These are phyloP conservation scores for Leptoteleia sp. DNA, from an alignment of 1,140 invertebrate species.

Conservation along the genomic window DNA sequence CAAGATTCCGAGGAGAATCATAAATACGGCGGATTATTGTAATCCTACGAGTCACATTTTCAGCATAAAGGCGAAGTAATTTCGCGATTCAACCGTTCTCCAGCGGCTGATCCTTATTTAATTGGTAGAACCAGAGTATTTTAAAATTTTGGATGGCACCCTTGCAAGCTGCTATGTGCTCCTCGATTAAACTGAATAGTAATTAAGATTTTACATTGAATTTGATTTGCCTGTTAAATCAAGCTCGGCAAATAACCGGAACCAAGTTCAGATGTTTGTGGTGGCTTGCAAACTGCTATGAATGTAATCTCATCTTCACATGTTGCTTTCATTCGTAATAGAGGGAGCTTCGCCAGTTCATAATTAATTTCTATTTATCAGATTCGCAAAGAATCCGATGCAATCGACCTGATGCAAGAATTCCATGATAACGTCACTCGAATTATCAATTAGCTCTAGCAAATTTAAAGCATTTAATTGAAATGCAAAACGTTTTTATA, in stretches of 20 bases:
- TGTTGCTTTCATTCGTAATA: slow-evolving; percentile 11
- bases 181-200: slow-evolving; percentile 8
- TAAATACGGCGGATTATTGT: not conserved
- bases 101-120: not conserved
- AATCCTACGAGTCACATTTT: not conserved
- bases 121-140: not conserved
- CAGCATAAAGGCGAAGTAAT: not conserved
- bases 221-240: slow-evolving; percentile 38
- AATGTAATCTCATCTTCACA: slow-evolving; percentile 30
- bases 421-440: too few relatives aligned
- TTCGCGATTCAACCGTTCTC: not conserved
- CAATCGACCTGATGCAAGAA: too few relatives aligned
- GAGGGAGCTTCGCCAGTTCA: slow-evolving; percentile 6
- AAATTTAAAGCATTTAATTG: too few relatives aligned
- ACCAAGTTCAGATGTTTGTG: slow-evolving; percentile 9
- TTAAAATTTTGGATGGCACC: not conserved
- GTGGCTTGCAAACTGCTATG: slow-evolving; percentile 3
- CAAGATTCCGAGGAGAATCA: not conserved
- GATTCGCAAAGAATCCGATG: not conserved
- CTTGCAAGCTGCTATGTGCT: not conserved
- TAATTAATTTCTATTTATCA: slow-evolving; percentile 25
- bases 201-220: slow-evolving; percentile 20
- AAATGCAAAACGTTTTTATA: too few relatives aligned
- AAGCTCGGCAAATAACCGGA: slow-evolving; percentile 32
- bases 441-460: too few relatives aligned